Percentiles rank a stretch among this genome's conserved stretches.
These are phyloP conservation scores for Volucella inflata DNA, from an alignment of 2,888 invertebrate species.

Conservation along the genomic window DNA sequence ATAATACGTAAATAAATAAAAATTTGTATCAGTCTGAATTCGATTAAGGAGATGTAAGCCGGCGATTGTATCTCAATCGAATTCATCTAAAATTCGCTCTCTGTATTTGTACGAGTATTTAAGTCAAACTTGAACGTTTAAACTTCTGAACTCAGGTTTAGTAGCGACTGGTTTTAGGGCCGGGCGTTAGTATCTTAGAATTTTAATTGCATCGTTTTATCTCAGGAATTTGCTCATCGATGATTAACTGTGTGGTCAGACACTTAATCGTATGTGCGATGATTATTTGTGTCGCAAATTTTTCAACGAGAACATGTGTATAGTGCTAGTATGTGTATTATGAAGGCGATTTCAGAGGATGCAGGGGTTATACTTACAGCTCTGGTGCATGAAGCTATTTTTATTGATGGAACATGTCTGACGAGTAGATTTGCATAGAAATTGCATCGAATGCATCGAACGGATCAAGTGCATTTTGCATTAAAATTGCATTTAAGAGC, in stretches of 20 bases:
- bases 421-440: slow-evolving; percentile 28
- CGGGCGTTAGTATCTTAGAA: slow-evolving; percentile 7
- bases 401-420: slow-evolving; percentile 13
- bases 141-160: background rate
- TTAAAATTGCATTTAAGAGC: background rate
- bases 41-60: background rate
- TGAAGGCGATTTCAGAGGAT: background rate
- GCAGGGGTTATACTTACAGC: background rate
- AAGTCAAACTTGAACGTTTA: slow-evolving; percentile 3
- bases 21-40: slow-evolving; percentile 9
- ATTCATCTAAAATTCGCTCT: background rate
- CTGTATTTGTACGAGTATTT: too few species aligned
- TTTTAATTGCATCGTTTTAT: slow-evolving; percentile 22
- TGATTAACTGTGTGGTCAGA: slow-evolving; percentile 34
- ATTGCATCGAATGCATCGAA: background rate
- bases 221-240: slow-evolving; percentile 19
- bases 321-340: too few species aligned
- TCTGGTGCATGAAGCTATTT: background rate
- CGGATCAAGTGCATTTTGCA: background rate
- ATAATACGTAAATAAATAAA: slow-evolving; percentile 25
- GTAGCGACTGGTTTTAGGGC: slow-evolving; percentile 13
- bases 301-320: background rate
- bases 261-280: background rate
- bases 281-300: background rate
- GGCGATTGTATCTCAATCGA: background rate